Evolutionary conservation across 2,113 vertebrate species (phyloP), one percentile per base, ranked within the genome.

Genomic region (Zosterops hypoxanthus): DNA sequence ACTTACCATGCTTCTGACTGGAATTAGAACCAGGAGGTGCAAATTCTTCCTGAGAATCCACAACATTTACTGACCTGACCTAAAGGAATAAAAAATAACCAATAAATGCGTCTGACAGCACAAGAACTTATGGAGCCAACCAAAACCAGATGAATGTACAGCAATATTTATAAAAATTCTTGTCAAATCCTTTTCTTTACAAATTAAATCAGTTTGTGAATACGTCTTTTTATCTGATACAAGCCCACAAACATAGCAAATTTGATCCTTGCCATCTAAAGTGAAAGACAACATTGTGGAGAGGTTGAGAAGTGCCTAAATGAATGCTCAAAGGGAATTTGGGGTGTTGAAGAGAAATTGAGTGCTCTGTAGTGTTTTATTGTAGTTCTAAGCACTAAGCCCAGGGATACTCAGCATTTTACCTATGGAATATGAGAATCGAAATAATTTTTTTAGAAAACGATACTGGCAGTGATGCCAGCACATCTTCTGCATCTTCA

Each of bases 41-140:
- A 73, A 42, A 3, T 28, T 75, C 44, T 72, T 91, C 75, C 47
- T 50, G 60, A 44, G 83, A 77, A 80, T 88, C 70, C 8, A 0
- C 11, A 68, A 9, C 31, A 26, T 47, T 46, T 46, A 59, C 41
- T 68, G 96, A 59, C 59, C 16, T 52, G 41, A 55, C 71, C 97
- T 97, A 76, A 78, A n/a, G 49, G n/a, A 89, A 89, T n/a, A 71
- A 92, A 68, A 15, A 75, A 29, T 20, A 82, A 88, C 46, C 49
- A 61, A 22, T 76, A 65, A 87, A 86, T 19, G 5, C 26, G 7
- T 66, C 50, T 47, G 78, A 47, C 22, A 47, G n/a, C 42, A 47
- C 8, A 39, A 68, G 52, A 49, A 82, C 15, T 33, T 78, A 34
- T 0, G 1, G 22, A 83, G 34, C 9, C 28, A 60, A 71, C 8